A percentile compares a stretch with the other conserved stretches of the same genome.
Conservation (phyloP, 2,113 vertebrate genomes). For the Mormoops blainvillei region DNA sequence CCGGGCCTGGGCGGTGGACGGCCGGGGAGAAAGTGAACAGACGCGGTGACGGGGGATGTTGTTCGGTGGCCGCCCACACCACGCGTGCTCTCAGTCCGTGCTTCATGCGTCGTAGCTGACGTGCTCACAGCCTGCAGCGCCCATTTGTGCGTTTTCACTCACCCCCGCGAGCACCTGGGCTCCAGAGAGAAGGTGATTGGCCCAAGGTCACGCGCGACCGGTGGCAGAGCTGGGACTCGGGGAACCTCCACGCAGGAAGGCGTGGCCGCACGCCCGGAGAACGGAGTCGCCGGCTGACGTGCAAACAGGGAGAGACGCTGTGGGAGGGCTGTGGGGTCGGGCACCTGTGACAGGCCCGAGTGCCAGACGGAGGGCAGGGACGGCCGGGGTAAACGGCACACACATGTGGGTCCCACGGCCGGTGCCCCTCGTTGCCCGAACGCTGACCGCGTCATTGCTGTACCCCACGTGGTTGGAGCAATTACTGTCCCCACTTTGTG, state of each 20-base stretch:
- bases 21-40: no score
- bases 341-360: neutral
- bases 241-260: neutral
- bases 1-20: no score
- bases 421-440: neutral
- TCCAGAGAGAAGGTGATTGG: neutral
- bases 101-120: no score
- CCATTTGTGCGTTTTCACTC: neutral
- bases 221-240: neutral
- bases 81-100: no score
- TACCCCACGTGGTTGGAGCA: neutral
- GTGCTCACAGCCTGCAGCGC: accelerated
- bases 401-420: no score
- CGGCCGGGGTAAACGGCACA: neutral
- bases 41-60: no score
- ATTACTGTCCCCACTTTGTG: neutral
- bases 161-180: neutral
- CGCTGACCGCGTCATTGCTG: neutral
- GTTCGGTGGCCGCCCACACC: no score
- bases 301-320: neutral
- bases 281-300: no score
- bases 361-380: neutral
- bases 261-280: no score
- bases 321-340: neutral
- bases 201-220: neutral